Percentiles rank a stretch among this genome's conserved stretches.
These are phyloP conservation scores for Cyphomyrus discorhynchus DNA, from an alignment of 2,113 vertebrate species.

Conservation along the genomic window DNA sequence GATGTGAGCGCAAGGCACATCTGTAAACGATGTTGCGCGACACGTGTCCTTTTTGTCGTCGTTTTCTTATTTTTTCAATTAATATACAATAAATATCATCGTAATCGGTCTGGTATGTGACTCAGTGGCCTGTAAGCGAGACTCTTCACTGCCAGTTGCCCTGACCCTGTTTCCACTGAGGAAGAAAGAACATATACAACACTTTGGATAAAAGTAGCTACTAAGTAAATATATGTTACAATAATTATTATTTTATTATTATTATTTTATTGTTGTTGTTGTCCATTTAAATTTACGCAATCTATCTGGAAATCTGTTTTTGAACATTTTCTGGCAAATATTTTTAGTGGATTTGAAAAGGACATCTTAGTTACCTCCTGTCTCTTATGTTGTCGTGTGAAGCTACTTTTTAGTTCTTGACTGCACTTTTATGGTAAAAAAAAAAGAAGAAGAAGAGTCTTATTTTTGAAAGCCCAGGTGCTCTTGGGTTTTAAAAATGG, in stretches of 20 bases:
- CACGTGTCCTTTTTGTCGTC: background rate
- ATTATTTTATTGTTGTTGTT: background rate
- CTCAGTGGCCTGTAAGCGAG: background rate
- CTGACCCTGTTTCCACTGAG: background rate
- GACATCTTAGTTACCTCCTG: background rate
- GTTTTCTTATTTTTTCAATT: background rate
- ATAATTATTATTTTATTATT: background rate
- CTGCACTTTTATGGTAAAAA: background rate
- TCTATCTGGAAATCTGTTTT: background rate
- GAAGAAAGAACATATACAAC: background rate
- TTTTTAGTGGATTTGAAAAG: background rate
- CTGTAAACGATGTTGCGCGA: background rate
- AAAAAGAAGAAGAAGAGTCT: background rate
- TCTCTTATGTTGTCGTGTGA: background rate
- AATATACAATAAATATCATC: background rate
- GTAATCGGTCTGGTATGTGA: background rate
- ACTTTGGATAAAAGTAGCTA: background rate
- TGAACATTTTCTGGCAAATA: background rate
- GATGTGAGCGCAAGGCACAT: background rate
- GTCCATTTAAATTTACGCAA: background rate
- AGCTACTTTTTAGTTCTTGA: background rate
- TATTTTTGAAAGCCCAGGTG: constrained; percentile 7
- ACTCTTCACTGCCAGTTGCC: background rate
- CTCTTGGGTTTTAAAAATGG: background rate
- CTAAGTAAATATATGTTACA: background rate